Evolutionary conservation across 2,113 vertebrate species (phyloP).

Genomic region (Polypterus bichir): DNA sequence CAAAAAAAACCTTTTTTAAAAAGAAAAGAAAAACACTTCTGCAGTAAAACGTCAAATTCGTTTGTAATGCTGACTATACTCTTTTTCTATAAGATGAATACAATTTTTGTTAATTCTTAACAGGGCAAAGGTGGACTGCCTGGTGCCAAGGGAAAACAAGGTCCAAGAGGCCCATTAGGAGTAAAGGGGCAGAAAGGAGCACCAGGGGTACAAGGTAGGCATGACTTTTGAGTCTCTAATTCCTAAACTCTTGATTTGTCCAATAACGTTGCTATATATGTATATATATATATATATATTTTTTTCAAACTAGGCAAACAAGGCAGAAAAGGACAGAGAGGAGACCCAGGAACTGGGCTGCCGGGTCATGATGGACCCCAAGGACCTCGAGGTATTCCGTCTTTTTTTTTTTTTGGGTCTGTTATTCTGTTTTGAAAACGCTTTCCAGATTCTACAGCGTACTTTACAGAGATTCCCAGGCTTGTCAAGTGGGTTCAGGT

Average conservation of each 20-base stretch:
- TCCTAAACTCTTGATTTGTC: not conserved
- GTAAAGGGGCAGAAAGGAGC: slow-evolving; percentile 43
- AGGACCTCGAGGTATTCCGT: slow-evolving; percentile 30
- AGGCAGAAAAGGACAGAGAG: slow-evolving; percentile 34
- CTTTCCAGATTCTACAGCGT: too few relatives aligned
- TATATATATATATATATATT: too few relatives aligned
- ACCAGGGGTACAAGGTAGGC: slow-evolving; percentile 36
- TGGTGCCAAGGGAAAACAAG: slow-evolving; percentile 35
- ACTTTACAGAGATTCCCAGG: too few relatives aligned
- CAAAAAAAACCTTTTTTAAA: too few relatives aligned
- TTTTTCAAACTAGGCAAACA: slow-evolving; percentile 35
- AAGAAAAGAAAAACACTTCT: too few relatives aligned
- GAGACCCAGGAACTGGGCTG: slow-evolving; percentile 32
- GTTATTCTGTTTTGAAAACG: too few relatives aligned
- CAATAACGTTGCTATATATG: too few relatives aligned
- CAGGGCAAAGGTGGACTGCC: slow-evolving; percentile 48
- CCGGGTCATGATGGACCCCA: slow-evolving; percentile 40
- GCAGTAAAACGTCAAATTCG: too few relatives aligned
- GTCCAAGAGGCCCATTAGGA: slow-evolving; percentile 35
- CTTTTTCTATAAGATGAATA: too few relatives aligned
- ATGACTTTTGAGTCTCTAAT: not conserved
- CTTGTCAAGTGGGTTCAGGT: too few relatives aligned
- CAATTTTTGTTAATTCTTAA: not conserved
- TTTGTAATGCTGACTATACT: too few relatives aligned
- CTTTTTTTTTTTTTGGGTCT: too few relatives aligned